phyloP scores from a whole-genome alignment of 2,888 invertebrate species.

The Empis livida region DNA sequence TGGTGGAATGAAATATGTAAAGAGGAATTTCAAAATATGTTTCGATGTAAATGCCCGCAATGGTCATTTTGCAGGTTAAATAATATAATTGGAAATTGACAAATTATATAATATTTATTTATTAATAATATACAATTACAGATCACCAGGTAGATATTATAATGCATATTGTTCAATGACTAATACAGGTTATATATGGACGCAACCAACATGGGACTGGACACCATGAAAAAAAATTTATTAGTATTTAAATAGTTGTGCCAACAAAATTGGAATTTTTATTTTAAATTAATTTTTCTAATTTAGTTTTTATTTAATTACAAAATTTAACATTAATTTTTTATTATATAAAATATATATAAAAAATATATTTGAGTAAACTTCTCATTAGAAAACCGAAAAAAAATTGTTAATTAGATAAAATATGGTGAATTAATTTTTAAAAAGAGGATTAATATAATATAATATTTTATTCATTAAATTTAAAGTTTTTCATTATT shows the following conservation, averaged over 20 bases:
- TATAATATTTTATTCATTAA: too few relatives aligned
- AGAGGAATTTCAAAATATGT: slow-evolving; percentile 76
- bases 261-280: too few relatives aligned
- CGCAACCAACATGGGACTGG: slow-evolving; percentile 50
- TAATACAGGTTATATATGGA: slow-evolving; percentile 83
- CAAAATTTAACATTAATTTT: too few relatives aligned
- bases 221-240: slow-evolving; percentile 17
- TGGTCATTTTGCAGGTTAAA: slow-evolving; percentile 67
- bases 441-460: too few relatives aligned
- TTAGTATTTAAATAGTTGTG: not conserved
- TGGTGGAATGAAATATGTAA: slow-evolving; percentile 93
- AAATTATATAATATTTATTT: not conserved
- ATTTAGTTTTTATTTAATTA: too few relatives aligned
- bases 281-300: too few relatives aligned
- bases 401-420: too few relatives aligned
- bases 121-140: slow-evolving; percentile 13
- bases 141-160: slow-evolving; percentile 75
- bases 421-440: too few relatives aligned
- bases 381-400: too few relatives aligned
- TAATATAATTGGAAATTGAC: not conserved
- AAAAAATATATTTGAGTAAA: too few relatives aligned
- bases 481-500: too few relatives aligned
- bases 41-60: slow-evolving; percentile 76
- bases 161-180: slow-evolving; percentile 85
- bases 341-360: too few relatives aligned